Base-by-base conservation (phyloP, 2,888 invertebrate genomes). In the Nomada hirtipes region DNA sequence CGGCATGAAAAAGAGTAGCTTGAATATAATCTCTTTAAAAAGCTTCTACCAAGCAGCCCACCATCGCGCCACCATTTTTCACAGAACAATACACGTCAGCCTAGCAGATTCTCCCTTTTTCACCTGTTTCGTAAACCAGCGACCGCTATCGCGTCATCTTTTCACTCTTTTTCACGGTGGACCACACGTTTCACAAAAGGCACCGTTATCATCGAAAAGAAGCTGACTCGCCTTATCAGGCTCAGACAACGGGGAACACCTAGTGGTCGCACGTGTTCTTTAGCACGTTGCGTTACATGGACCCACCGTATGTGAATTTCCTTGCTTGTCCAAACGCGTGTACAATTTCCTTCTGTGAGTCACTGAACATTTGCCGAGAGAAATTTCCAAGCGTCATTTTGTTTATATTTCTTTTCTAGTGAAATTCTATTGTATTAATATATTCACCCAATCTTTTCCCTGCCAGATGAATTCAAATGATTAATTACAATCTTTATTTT, bases 41-140 rank as follows among this genome's bases (percentile, higher is more conserved):
- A 70, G 26, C 26, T 74, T 68, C 55, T 55, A 50, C 10, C 57
- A 15, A 20, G 20, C 47, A 18, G 13, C 42, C 42, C 55, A 13
- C 36, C 68, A 50, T 68, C 75, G 59, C 20, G 60, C 55, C 29
- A 13, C 20, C 60, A 55, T 77, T 78, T 61, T 61, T 67, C 71
- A 29, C 65, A 26, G 79, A 63, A 78, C 79, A 78, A 80, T 80
- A 55, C 47, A 36, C 55, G 67, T 61, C 79, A 52, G 71, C 53
- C 67, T 68, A 65, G 13, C 78, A 57, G 77, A 67, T 44, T 57
- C 67, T 61, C 44, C 63, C 44, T 65, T 65, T 77, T 57, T 57
- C 47, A 63, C 67, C 71, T 80, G 71, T 26, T 63, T 55, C 61
- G 63, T 36, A 23, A 67, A 57, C 42, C 68, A 23, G 18, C 29